Base-by-base conservation (phyloP, 2,797 vertebrate genomes). In the Intellagama lesueurii region DNA sequence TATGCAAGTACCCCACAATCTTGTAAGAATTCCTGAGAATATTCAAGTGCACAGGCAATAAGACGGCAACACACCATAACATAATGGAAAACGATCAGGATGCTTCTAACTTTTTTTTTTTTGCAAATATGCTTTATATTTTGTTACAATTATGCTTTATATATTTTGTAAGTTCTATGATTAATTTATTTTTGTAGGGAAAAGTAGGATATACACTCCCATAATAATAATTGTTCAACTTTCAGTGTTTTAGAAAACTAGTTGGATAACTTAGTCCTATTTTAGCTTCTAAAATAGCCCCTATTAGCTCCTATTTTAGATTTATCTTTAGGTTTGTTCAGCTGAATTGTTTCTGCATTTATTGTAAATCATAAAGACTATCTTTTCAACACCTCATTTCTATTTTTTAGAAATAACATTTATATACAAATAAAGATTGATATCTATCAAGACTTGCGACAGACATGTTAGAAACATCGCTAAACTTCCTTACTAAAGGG, bases 141-240 rank as follows among this genome's bases (percentile, higher is more conserved):
- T 80, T n/a, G 47, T 30, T 40, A 85, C 35, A 22, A 7, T 40
- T 60, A 40, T 76, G 7, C 19, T 75, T 85, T 26, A 75, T 28
- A 85, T 28, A 60, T 75, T 85, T 40, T 85, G 52, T 85, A 85
- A 85, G 52, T 47, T 24, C 49, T 85, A 32, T 52, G 4, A 73
- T 11, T 47, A 72, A 22, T 26, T 52, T 22, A 7, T 26, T 35
- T 85, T 35, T 24, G 47, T 14, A n/a, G 68, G 4, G 73, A 35
- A 40, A 75, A 52, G 49, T 44, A 49, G 26, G 44, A 26, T 30
- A 78, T 47, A 78, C 1, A 78, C 4, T 78, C 24, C 76, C 52
- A 52, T 35, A 85, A 32, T 40, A 49, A 52, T 47, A 83, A 24
- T 35, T 64, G 60, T 4, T 64, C 19, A 52, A 56, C 12, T 56